Conservation (phyloP, 1,140 invertebrate species). For the Lutraria rhynchaena region DNA sequence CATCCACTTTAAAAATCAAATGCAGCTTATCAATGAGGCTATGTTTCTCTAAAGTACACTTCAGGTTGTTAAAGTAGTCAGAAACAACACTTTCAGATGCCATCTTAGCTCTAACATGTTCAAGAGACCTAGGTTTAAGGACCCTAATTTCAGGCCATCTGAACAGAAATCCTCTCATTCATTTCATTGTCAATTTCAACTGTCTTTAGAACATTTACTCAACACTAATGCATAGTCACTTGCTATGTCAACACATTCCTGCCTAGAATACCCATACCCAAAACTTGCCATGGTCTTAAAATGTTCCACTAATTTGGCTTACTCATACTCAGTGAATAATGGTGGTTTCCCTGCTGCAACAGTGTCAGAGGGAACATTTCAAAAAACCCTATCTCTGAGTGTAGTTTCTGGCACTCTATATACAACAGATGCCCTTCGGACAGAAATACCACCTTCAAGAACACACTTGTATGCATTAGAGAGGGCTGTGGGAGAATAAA, state of each 20-base stretch:
- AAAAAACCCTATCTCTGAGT: neutral
- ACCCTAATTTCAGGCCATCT: slow-evolving; percentile 35
- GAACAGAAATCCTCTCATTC: slow-evolving; percentile 41
- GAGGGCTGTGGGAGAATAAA: neutral
- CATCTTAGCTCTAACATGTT: too few species aligned
- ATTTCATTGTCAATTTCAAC: slow-evolving; percentile 26
- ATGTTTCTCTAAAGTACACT: too few species aligned
- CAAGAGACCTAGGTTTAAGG: too few species aligned
- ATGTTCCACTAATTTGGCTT: too few species aligned
- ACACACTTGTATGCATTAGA: slow-evolving; percentile 1
- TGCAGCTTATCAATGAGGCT: slow-evolving; percentile 68
- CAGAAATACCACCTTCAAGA: neutral
- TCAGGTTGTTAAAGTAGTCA: too few species aligned
- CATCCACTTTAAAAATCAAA: slow-evolving; percentile 52
- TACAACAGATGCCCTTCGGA: neutral
- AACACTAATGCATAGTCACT: slow-evolving; percentile 10
- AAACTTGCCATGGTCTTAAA: slow-evolving; percentile 5
- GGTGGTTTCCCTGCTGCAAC: neutral
- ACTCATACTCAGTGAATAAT: neutral
- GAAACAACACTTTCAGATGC: too few species aligned
- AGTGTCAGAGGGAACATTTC: neutral
- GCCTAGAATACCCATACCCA: slow-evolving; percentile 13
- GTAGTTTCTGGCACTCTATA: too few species aligned
- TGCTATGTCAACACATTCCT: slow-evolving; percentile 21
- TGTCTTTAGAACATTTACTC: slow-evolving; percentile 5